Evolutionary conservation across 2,113 vertebrate species (phyloP).

Genomic region (Balaenoptera acutorostrata): DNA sequence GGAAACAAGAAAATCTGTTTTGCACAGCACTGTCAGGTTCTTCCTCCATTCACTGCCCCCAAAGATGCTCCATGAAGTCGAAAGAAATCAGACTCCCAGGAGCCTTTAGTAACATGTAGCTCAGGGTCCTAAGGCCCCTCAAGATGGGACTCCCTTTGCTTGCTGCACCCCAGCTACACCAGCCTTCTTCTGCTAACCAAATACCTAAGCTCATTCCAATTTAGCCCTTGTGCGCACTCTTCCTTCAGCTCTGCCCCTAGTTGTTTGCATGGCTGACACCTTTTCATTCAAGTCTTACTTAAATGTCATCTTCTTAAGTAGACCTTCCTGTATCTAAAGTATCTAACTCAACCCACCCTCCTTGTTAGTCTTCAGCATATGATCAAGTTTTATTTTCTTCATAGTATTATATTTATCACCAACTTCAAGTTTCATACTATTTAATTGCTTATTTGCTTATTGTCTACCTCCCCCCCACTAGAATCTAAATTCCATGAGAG

Average conservation of each 20-base stretch:
- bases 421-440: neutral
- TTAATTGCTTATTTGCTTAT: neutral
- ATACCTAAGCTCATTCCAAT: neutral
- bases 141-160: neutral
- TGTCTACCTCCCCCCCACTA: neutral
- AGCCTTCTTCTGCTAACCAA: neutral
- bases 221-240: neutral
- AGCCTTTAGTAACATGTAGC: neutral
- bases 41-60: neutral
- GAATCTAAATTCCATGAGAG: slow-evolving; percentile 1
- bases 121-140: neutral
- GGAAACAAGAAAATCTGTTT: neutral
- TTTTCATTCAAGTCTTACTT: neutral
- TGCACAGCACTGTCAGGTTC: neutral
- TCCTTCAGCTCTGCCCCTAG: neutral
- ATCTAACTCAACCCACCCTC: neutral
- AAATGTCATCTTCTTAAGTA: neutral
- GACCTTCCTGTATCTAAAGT: neutral
- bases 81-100: neutral
- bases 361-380: neutral
- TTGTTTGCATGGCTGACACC: neutral
- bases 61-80: neutral
- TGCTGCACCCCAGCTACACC: neutral
- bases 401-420: neutral
- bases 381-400: neutral